A percentile compares a stretch with the other conserved stretches of the same genome.
These are phyloP conservation scores for Rana temporaria DNA, from an alignment of 2,113 vertebrate species.

Conservation along the genomic window DNA sequence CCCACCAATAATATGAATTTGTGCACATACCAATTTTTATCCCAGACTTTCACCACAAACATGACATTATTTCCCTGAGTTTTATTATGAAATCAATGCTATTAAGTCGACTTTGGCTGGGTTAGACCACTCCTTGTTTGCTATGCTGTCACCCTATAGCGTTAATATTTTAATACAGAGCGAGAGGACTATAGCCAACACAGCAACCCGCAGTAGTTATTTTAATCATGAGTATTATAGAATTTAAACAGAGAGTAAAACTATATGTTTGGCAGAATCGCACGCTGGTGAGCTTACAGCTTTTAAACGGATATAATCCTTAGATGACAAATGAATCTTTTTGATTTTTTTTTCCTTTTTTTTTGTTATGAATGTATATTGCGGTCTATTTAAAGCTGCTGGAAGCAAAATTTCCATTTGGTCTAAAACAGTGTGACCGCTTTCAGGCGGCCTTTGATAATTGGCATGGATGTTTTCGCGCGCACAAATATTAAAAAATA, in stretches of 20 bases:
- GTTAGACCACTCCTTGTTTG: slow-evolving; percentile 39
- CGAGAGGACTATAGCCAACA: slow-evolving; percentile 9
- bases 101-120: slow-evolving; percentile 13
- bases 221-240: slow-evolving; percentile 47
- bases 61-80: slow-evolving; percentile 26
- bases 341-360: neutral
- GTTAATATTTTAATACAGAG: slow-evolving; percentile 15
- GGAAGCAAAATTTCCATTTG: slow-evolving; percentile 14
- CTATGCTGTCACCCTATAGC: slow-evolving; percentile 5
- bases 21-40: neutral
- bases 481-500: too few species aligned
- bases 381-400: neutral
- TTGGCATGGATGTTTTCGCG: too few species aligned
- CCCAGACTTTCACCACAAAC: slow-evolving; percentile 8
- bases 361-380: slow-evolving; percentile 3
- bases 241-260: slow-evolving; percentile 45
- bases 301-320: slow-evolving; percentile 42
- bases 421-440: neutral
- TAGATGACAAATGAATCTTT: slow-evolving; percentile 38
- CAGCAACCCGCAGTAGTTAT: slow-evolving; percentile 1
- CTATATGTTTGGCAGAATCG: slow-evolving; percentile 44
- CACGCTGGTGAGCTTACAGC: slow-evolving; percentile 40
- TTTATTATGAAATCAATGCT: slow-evolving; percentile 15
- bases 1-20: neutral
- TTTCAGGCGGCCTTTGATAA: too few species aligned